Evolutionary conservation across 2,113 vertebrate genomes (phyloP).

Genomic region (Emydocephalus ijimae): DNA sequence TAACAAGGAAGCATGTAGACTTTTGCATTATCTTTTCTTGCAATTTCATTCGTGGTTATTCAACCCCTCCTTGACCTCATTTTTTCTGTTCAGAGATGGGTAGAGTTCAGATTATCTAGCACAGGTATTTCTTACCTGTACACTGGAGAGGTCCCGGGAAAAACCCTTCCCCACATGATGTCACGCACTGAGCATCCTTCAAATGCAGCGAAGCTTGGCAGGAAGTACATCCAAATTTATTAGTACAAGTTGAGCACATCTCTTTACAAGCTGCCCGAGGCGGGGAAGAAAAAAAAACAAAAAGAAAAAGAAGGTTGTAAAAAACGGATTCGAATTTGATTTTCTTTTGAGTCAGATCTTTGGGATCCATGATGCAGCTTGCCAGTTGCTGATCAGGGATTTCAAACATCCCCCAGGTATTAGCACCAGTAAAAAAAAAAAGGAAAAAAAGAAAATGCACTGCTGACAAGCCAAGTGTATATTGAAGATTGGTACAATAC

Average conservation of each 20-base stretch:
- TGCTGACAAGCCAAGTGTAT: not conserved
- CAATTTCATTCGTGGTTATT: not conserved
- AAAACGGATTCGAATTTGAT: not conserved
- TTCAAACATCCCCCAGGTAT: not conserved
- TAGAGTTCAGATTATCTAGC: no score
- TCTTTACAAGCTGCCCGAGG: conserved; percentile 71
- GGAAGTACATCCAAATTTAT: conserved; percentile 69
- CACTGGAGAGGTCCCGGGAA: conserved; percentile 72
- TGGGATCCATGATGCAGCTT: not conserved
- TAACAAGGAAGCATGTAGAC: not conserved
- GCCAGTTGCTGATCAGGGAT: not conserved
- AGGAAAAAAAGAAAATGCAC: not conserved
- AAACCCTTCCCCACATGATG: conserved; percentile 67
- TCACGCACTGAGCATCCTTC: conserved; percentile 71
- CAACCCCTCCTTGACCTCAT: not conserved
- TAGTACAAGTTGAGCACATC: conserved; percentile 71
- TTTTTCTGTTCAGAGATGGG: not conserved
- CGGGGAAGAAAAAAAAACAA: not conserved
- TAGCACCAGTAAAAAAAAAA: not conserved
- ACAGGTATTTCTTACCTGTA: conserved; percentile 62
- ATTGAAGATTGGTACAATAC: not conserved
- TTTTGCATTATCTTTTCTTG: not conserved
- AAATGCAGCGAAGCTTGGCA: conserved; percentile 69
- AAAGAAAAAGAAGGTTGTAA: conserved; percentile 2
- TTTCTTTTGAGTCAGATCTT: not conserved